Evolutionary conservation across 2,888 invertebrate genomes (phyloP), one percentile per base, ranked within the genome.

Genomic region (Drosophila rubida): DNA sequence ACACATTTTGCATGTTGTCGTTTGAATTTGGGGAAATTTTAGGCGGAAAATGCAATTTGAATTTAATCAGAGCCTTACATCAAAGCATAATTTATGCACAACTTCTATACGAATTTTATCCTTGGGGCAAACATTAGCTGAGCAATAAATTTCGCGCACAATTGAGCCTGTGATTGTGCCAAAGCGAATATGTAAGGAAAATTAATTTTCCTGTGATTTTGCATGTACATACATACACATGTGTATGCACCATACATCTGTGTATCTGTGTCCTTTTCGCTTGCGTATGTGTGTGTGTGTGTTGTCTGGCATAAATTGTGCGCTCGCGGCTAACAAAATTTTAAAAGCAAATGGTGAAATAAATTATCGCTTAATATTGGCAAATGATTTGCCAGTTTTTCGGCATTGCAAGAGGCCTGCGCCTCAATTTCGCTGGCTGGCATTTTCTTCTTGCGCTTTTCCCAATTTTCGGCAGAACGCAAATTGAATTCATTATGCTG

Each of bases 281-380:
- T 3, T 19, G 19, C 3, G 39, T 49, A 14, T 45, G 27, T 62
- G 30, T 58, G 19, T 42, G 39, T 41, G 49, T 23, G 32, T 35
- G 50, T 46, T 58, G 58, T 42, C 50, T 59, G 66, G 65, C 65
- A 82, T 84, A 83, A 78, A 83, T 85, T 85, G 54, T 51, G 22
- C 55, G 83, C 83, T 65, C 79, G 75, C 66, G 77, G 85, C 79
- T 67, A 75, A 75, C 67, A 77, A 82, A 78, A 78, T 77, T 80
- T 76, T 70, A 77, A 80, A 82, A 62, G 77, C 75, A 69, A 84
- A 80, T 83, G 45, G 62, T 57, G 61, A 83, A 83, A 84, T 84
- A 84, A 84, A 84, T 84, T 85, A 84, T 85, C 81, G 80, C 81
- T 78, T 83, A 83, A 78, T 85, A 85, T 85, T 73, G 83, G 79